Conservation (phyloP, 2,797 vertebrate species). For the Agapornis canus region DNA sequence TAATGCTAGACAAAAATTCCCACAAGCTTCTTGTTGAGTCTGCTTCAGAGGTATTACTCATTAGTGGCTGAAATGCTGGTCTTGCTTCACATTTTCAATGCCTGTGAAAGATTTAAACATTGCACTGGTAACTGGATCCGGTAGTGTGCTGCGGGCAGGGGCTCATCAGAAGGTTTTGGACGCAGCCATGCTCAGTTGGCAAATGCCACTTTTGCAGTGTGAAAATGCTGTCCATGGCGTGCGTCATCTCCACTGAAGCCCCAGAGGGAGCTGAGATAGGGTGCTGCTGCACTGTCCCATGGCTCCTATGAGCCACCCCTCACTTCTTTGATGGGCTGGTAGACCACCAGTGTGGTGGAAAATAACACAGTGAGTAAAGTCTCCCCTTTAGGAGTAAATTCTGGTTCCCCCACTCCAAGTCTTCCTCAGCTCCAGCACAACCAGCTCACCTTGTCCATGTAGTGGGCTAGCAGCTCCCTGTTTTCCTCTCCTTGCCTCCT, state of each 20-base stretch:
- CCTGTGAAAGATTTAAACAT: neutral
- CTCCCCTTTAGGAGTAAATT: neutral
- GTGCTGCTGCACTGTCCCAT: neutral
- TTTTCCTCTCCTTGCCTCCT: neutral
- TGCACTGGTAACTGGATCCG: neutral
- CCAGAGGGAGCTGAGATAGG: neutral
- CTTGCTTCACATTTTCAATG: conserved; percentile 29
- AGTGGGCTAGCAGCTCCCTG: neutral
- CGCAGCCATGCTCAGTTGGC: neutral
- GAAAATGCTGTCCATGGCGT: neutral
- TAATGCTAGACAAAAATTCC: conserved; percentile 29
- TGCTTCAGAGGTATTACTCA: conserved; percentile 47
- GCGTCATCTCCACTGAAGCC: neutral
- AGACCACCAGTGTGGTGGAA: rapidly evolving
- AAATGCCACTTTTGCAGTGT: neutral
- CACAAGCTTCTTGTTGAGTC: conserved; percentile 35
- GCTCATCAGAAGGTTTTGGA: neutral
- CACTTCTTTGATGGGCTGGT: neutral
- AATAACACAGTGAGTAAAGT: neutral
- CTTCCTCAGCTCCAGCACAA: neutral
- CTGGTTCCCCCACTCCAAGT: neutral
- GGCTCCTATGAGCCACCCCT: neutral
- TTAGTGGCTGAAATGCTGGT: neutral
- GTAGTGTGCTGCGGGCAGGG: neutral
- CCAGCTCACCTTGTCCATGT: neutral